Evolutionary conservation across 2,888 invertebrate species (phyloP).

Genomic region (Pterostichus niger): DNA sequence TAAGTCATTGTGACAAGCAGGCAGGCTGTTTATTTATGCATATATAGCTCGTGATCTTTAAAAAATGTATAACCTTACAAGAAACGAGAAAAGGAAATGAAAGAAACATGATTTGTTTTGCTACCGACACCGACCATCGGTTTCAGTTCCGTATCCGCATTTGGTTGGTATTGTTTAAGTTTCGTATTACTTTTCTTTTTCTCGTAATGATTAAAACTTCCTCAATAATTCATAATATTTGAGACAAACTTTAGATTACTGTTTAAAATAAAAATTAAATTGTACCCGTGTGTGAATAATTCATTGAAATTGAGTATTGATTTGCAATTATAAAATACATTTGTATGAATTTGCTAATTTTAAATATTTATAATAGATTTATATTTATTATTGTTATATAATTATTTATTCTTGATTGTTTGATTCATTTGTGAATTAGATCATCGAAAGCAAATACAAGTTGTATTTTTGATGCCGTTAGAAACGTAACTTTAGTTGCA

Average conservation of each 20-base stretch:
- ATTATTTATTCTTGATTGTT: too few relatives aligned
- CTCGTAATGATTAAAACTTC: too few relatives aligned
- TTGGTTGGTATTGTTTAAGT: background rate
- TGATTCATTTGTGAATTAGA: too few relatives aligned
- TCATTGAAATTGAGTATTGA: background rate
- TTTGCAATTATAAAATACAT: background rate
- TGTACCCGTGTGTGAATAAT: background rate
- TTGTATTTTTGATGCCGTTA: too few relatives aligned
- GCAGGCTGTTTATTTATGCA: slow-evolving; percentile 12
- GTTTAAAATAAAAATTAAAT: background rate
- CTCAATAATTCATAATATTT: too few relatives aligned
- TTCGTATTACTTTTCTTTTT: too few relatives aligned
- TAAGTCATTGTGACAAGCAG: background rate
- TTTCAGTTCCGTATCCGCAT: slow-evolving; percentile 2
- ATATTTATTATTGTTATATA: too few relatives aligned
- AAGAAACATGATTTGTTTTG: slow-evolving; percentile 3
- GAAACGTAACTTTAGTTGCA: too few relatives aligned
- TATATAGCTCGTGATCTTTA: background rate
- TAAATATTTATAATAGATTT: background rate
- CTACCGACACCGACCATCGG: too few relatives aligned
- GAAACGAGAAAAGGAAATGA: slow-evolving; percentile 12
- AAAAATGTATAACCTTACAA: background rate
- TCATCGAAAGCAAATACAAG: too few relatives aligned
- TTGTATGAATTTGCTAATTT: background rate
- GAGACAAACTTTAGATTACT: too few relatives aligned